These are phyloP conservation scores for Hephaestus fuliginosus DNA, from an alignment of 2,797 vertebrate species.

Conservation along the genomic window DNA sequence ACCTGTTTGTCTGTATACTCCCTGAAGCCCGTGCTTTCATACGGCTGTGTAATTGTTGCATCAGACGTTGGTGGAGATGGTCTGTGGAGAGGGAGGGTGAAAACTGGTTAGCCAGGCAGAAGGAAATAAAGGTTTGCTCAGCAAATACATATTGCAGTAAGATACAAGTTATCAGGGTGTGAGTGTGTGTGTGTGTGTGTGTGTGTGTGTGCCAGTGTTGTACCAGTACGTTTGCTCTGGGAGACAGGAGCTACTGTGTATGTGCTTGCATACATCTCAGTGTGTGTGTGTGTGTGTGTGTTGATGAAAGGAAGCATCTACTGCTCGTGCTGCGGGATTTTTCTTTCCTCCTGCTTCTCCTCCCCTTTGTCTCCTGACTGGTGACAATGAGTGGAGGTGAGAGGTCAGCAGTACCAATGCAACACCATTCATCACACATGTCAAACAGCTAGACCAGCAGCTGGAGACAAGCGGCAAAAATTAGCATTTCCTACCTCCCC, in stretches of 20 bases:
- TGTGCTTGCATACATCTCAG: slow-evolving; percentile 40
- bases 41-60: slow-evolving; percentile 68
- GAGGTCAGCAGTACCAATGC: slow-evolving; percentile 91
- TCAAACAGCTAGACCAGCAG: slow-evolving; percentile 95
- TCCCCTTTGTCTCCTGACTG: slow-evolving; percentile 76
- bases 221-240: slow-evolving; percentile 32
- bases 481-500: slow-evolving; percentile 88
- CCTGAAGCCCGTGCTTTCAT: slow-evolving; percentile 46
- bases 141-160: slow-evolving; percentile 70
- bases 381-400: slow-evolving; percentile 93
- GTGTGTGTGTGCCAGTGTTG: no score
- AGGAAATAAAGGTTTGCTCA: slow-evolving; percentile 76
- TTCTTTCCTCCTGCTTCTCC: slow-evolving; percentile 73
- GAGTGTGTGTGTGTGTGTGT: slow-evolving; percentile 47
- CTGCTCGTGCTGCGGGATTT: slow-evolving; percentile 83
- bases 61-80: slow-evolving; percentile 57
- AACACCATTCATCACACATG: slow-evolving; percentile 97
- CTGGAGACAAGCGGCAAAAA: slow-evolving; percentile 88
- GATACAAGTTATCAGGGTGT: slow-evolving; percentile 59
- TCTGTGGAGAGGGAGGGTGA: slow-evolving; percentile 58
- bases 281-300: not conserved
- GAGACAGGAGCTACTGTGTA: slow-evolving; percentile 8
- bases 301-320: slow-evolving; percentile 94
- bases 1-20: slow-evolving; percentile 52
- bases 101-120: slow-evolving; percentile 55